Base-by-base conservation (phyloP, 92 coral and sea anemone genomes). In the Paragorgia papillata region DNA sequence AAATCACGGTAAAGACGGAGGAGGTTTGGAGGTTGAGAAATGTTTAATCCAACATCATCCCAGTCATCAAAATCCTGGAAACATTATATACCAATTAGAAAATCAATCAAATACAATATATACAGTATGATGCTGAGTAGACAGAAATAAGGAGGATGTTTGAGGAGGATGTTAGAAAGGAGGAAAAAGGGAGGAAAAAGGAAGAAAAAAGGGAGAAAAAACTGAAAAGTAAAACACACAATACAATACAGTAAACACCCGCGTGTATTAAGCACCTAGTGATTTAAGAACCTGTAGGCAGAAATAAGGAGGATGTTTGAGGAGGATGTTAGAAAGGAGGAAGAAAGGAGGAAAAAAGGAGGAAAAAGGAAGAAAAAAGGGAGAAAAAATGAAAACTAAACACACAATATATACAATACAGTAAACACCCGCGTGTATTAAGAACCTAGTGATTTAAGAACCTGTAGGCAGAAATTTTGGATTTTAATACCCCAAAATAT, bases 1-100 rank as follows among this genome's bases (percentile, higher is more conserved):
- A 88, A 94, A 86, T 94, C 98, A 61, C 98, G 85, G 49, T 94
- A 94, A 1, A 94, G 90, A 57, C 92, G 98, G 27, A 94, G 86
- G 48, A 94, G 51, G 61, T 86, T 89, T 2, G 98, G 98, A 22
- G 98, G 98, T 73, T 94, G 87, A 3, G 98, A 82, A 57, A 91
- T 91, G 75, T 94, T 94, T 18, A 94, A 78, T 28, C 98, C 98
- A 44, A 94, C 98, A 51, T 94, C 98, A 68, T 94, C 98, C 98
- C 98, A 94, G 84, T 94, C 97, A 71, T 94, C 98, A 73, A 91
- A 94, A 71, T 94, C 98, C 98, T 94, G 84, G 8, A 43, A 37
- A 46, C 15, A n/a, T n/a, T n/a, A n/a, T n/a, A n/a, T n/a, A n/a
- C n/a, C n/a, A n/a, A n/a, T n/a, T n/a, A n/a, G n/a, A n/a, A n/a